Evolutionary conservation across 2,888 invertebrate genomes (phyloP).

Genomic region (Anaspis maculata): DNA sequence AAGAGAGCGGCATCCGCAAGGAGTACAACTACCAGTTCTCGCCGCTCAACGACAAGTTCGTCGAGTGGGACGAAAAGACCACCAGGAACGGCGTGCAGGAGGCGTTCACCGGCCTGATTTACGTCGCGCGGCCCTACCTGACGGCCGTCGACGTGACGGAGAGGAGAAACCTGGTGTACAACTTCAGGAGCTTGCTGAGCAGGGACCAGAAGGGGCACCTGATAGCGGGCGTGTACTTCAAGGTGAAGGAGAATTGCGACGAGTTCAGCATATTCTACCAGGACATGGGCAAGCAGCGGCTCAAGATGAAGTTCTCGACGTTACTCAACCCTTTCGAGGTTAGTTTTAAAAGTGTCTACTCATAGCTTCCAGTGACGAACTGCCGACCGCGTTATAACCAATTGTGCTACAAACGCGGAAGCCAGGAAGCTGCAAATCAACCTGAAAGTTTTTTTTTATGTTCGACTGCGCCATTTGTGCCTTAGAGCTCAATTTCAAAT

Average conservation of each 20-base stretch:
- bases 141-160: constrained; percentile 81
- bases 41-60: constrained; percentile 60
- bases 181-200: constrained; percentile 70
- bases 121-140: constrained; percentile 69
- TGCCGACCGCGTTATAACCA: too few species aligned
- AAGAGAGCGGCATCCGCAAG: constrained; percentile 66
- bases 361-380: too few species aligned
- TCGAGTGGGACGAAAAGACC: constrained; percentile 80
- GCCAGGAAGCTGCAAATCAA: constrained; percentile 1
- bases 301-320: constrained; percentile 66
- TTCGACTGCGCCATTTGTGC: too few species aligned
- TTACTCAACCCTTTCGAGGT: constrained; percentile 43
- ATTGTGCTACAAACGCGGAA: too few species aligned
- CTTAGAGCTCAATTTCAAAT: too few species aligned
- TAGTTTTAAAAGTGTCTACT: constrained; percentile 7
- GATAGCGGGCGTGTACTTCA: constrained; percentile 79
- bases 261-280: constrained; percentile 77
- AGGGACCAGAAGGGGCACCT: constrained; percentile 79
- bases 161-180: constrained; percentile 80
- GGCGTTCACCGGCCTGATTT: constrained; percentile 60
- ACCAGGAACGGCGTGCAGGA: constrained; percentile 54
- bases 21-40: constrained; percentile 78
- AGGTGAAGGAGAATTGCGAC: constrained; percentile 49
- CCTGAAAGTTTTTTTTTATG: too few species aligned
- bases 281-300: constrained; percentile 56